phyloP scores from a whole-genome alignment of 2,797 vertebrate genomes.

The Smutsia gigantea region DNA sequence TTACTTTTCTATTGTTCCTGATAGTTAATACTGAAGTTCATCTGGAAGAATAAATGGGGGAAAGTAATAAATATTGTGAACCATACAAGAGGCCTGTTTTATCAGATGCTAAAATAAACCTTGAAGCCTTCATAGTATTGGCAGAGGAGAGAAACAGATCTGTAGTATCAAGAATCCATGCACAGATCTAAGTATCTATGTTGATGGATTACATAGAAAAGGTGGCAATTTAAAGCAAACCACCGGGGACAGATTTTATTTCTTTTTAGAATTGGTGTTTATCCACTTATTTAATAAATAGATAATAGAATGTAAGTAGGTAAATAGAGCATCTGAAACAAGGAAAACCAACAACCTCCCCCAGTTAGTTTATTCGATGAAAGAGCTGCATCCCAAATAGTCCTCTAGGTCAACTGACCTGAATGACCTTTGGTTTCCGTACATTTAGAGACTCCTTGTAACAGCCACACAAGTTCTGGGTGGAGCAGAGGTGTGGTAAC shows the following conservation, averaged over 20 bases:
- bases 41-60: background rate
- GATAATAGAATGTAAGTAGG: background rate
- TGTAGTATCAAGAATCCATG: background rate
- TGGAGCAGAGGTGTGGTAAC: background rate
- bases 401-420: background rate
- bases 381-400: background rate
- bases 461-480: background rate
- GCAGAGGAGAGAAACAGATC: background rate
- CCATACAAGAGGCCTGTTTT: background rate
- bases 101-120: slow-evolving; percentile 42
- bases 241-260: background rate
- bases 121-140: background rate
- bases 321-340: background rate
- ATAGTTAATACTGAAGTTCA: background rate
- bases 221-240: background rate
- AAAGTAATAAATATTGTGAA: background rate
- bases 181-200: background rate
- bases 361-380: background rate
- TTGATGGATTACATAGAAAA: background rate
- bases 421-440: background rate
- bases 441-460: background rate
- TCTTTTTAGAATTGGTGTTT: background rate
- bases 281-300: background rate
- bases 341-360: background rate
- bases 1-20: background rate